Conservation (phyloP, 2,888 invertebrate species). For the Cryptus armator region DNA sequence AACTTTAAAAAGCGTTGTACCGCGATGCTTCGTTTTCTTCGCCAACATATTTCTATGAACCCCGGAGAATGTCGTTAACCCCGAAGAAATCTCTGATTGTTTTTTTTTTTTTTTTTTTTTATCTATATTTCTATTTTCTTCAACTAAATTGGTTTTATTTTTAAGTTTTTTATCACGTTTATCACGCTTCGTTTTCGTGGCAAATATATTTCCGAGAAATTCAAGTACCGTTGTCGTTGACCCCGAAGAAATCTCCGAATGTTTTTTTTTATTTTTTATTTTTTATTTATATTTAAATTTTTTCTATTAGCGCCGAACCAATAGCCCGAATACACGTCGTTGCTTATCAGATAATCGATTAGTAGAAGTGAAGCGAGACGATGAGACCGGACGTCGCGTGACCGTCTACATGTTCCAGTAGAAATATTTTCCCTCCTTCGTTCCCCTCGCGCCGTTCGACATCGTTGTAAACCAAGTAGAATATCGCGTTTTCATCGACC, state of each 20-base stretch:
- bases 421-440: constrained; percentile 20
- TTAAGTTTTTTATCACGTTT: background rate
- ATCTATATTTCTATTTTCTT: no score
- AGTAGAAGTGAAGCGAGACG: constrained; percentile 41
- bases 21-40: background rate
- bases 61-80: no score
- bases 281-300: background rate
- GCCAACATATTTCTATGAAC: no score
- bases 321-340: background rate
- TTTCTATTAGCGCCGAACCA: background rate
- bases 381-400: constrained; percentile 54
- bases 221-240: constrained; percentile 6
- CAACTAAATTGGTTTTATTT: no score
- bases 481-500: constrained; percentile 43
- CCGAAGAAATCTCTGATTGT: no score
- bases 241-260: background rate
- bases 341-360: constrained; percentile 57
- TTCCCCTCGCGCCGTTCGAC: background rate
- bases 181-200: background rate
- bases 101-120: no score
- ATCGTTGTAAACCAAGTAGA: constrained; percentile 30
- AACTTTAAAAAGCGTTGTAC: background rate
- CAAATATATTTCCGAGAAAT: no score
- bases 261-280: background rate
- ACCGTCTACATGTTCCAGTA: constrained; percentile 43